Percentiles rank a stretch among this genome's conserved stretches.
Evolutionary conservation across 2,797 vertebrate genomes (phyloP).

Genomic region (Atherinosoma microstoma): DNA sequence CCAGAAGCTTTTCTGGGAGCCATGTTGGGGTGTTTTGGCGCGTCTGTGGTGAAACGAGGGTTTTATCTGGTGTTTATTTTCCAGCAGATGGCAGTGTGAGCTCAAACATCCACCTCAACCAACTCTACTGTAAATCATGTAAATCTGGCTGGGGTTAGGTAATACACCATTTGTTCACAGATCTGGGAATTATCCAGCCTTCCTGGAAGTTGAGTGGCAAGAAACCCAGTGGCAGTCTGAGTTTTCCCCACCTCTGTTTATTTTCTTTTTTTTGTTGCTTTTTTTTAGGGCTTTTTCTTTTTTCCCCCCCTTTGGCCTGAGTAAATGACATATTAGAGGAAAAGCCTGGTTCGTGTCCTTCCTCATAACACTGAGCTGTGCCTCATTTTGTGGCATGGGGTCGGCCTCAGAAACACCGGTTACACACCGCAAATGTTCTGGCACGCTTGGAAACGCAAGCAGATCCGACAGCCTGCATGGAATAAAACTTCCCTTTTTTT

Average conservation of each 20-base stretch:
- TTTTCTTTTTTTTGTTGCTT: neutral
- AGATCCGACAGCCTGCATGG: constrained; percentile 16
- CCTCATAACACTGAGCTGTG: constrained; percentile 16
- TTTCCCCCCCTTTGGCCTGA: neutral
- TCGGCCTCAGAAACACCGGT: constrained; percentile 51
- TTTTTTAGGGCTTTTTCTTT: neutral
- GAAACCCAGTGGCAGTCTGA: neutral
- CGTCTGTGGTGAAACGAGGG: constrained; percentile 6
- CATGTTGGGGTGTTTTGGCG: constrained; percentile 50
- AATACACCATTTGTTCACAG: constrained; percentile 65
- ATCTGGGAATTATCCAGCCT: constrained; percentile 56
- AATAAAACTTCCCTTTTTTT: neutral
- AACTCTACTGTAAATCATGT: constrained; percentile 67
- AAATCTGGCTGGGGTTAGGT: constrained; percentile 59
- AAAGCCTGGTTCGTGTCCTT: constrained; percentile 27
- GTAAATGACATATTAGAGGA: constrained; percentile 12
- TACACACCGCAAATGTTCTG: constrained; percentile 47
- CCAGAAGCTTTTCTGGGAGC: constrained; percentile 22
- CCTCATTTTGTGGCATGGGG: constrained; percentile 57
- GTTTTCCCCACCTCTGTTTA: neutral
- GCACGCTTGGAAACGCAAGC: constrained; percentile 34
- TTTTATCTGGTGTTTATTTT: rapidly evolving
- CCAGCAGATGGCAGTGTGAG: constrained; percentile 66
- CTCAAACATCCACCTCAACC: constrained; percentile 13
- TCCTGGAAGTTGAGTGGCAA: constrained; percentile 56